Evolutionary conservation across 2,888 invertebrate genomes (phyloP).

Genomic region (Deilephila porcellus): DNA sequence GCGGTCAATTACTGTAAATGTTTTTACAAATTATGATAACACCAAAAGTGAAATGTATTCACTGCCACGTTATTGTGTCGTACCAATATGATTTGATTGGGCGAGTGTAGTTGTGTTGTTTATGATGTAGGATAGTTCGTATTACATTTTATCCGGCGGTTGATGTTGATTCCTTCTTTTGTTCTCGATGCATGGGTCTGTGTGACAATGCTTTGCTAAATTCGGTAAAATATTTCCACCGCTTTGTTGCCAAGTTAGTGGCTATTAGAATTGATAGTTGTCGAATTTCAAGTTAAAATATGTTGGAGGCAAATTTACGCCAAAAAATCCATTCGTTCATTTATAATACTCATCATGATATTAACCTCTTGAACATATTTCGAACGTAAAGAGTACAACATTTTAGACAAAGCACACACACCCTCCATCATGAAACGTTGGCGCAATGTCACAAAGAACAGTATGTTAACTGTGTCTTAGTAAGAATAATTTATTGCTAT

Average conservation of each 20-base stretch:
- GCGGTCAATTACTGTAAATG: conserved; percentile 41
- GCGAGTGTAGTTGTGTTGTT: conserved; percentile 44
- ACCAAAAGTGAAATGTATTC: conserved; percentile 43
- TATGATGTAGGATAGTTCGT: conserved; percentile 48
- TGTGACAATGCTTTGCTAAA: background rate
- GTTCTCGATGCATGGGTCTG: background rate
- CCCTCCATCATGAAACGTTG: conserved; percentile 3
- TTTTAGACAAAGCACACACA: background rate
- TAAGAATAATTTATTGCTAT: conserved; percentile 14
- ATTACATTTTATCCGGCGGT: conserved; percentile 36
- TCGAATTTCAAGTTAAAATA: too few relatives aligned
- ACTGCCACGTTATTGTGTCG: conserved; percentile 43
- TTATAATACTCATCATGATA: too few relatives aligned
- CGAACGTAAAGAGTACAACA: too few relatives aligned
- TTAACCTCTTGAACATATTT: too few relatives aligned
- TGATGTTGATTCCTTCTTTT: conserved; percentile 27
- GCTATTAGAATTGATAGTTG: too few relatives aligned
- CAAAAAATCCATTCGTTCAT: too few relatives aligned
- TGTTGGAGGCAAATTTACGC: too few relatives aligned
- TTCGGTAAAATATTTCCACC: too few relatives aligned
- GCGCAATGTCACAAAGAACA: conserved; percentile 19
- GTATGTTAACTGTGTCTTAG: conserved; percentile 19
- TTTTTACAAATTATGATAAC: conserved; percentile 34
- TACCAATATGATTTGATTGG: conserved; percentile 44
- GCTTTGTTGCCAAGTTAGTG: too few relatives aligned